Conservation (phyloP, 2,113 vertebrate species). For the Daphoenositta chrysoptera region DNA sequence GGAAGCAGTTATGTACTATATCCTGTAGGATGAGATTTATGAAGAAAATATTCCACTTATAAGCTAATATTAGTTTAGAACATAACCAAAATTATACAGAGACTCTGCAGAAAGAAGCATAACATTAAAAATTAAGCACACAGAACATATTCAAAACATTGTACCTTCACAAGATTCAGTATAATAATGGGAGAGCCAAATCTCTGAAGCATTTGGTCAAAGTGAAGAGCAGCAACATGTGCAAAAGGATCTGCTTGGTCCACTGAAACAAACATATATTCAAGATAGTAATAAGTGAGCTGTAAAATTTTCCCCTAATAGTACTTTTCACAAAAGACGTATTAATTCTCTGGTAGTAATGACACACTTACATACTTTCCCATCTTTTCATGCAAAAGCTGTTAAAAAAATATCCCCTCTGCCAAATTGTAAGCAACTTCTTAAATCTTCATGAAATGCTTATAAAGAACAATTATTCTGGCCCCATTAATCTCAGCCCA, state of each 20-base stretch:
- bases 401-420: neutral
- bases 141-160: neutral
- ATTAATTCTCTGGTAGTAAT: neutral
- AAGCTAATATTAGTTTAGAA: neutral
- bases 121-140: neutral
- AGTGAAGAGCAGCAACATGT: conserved; percentile 90
- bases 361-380: neutral
- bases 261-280: conserved; percentile 73
- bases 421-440: neutral
- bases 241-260: conserved; percentile 98
- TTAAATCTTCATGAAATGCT: neutral
- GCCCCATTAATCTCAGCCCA: neutral
- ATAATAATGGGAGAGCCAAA: conserved; percentile 98
- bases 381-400: neutral
- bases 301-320: neutral
- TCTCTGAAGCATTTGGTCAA: conserved; percentile 98
- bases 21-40: neutral
- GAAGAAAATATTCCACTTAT: neutral
- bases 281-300: neutral
- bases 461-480: neutral
- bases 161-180: conserved; percentile 97
- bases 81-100: neutral
- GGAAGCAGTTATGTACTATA: neutral
- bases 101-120: neutral
- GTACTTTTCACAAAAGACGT: neutral